Evolutionary conservation across 2,113 vertebrate species (phyloP).

Genomic region (Melanotaenia duboulayi): DNA sequence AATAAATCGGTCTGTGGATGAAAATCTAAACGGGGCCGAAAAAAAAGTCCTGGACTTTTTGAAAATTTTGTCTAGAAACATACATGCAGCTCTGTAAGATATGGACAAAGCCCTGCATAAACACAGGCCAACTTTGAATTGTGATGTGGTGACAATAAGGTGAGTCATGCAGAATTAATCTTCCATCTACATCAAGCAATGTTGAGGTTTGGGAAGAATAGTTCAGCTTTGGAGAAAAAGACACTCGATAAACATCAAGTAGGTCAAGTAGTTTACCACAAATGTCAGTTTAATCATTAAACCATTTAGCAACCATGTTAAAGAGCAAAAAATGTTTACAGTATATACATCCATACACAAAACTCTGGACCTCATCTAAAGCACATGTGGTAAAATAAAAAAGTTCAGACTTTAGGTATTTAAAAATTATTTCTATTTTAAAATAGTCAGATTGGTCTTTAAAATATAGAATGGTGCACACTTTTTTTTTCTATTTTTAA

Average conservation of each 20-base stretch:
- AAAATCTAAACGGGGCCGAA: no score
- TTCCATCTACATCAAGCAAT: no score
- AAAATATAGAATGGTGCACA: constrained; percentile 11
- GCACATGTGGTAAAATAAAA: constrained; percentile 9
- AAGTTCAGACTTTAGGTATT: constrained; percentile 24
- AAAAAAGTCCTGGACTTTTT: no score
- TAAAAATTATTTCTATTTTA: constrained; percentile 40
- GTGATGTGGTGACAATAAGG: no score
- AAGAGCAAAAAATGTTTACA: constrained; percentile 42
- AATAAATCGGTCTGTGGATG: no score
- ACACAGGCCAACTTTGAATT: no score
- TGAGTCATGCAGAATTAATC: no score
- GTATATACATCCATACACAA: constrained; percentile 46
- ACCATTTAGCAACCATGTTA: constrained; percentile 42
- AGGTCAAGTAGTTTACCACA: constrained; percentile 30
- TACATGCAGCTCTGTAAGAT: no score
- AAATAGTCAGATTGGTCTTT: constrained; percentile 20
- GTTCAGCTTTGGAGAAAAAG: background rate
- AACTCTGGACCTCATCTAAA: constrained; percentile 12
- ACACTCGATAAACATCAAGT: constrained; percentile 17
- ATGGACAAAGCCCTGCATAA: no score
- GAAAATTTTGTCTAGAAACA: no score
- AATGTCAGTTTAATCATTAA: constrained; percentile 74
- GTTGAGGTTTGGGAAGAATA: background rate
- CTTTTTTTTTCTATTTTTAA: constrained; percentile 10